These are phyloP conservation scores for Turnix velox DNA, from an alignment of 2,113 vertebrate genomes.

Conservation along the genomic window DNA sequence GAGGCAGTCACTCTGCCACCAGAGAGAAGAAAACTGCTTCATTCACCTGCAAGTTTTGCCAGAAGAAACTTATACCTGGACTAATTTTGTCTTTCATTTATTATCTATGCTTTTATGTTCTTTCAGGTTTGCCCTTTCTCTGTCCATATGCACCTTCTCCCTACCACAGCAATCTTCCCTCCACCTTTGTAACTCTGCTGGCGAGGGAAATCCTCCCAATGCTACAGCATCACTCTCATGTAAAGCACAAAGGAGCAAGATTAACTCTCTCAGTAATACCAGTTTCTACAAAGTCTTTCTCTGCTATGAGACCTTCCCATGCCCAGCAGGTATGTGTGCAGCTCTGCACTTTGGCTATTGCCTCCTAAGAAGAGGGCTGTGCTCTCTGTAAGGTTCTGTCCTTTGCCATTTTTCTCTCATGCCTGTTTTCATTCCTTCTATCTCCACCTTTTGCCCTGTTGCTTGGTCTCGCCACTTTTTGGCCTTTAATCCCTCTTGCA, in stretches of 20 bases:
- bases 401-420: background rate
- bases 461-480: background rate
- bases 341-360: fast-evolving
- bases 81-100: background rate
- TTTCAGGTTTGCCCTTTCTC: background rate
- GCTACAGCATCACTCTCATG: fast-evolving
- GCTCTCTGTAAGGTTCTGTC: background rate
- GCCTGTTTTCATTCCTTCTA: background rate
- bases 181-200: background rate
- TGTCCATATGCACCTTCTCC: background rate
- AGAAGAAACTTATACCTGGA: background rate
- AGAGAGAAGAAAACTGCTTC: background rate
- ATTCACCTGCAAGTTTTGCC: background rate
- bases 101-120: background rate
- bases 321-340: background rate
- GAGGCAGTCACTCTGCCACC: background rate
- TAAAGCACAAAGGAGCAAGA: background rate
- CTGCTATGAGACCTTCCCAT: background rate
- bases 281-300: background rate
- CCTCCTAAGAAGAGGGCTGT: background rate
- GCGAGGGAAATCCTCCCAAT: background rate
- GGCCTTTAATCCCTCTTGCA: background rate
- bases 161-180: background rate
- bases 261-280: background rate
- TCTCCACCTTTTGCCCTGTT: background rate